A percentile compares a stretch with the other conserved stretches of the same genome.
Evolutionary conservation across 1,140 invertebrate species (phyloP).

Genomic region (Daktulosphaira vitifoliae): DNA sequence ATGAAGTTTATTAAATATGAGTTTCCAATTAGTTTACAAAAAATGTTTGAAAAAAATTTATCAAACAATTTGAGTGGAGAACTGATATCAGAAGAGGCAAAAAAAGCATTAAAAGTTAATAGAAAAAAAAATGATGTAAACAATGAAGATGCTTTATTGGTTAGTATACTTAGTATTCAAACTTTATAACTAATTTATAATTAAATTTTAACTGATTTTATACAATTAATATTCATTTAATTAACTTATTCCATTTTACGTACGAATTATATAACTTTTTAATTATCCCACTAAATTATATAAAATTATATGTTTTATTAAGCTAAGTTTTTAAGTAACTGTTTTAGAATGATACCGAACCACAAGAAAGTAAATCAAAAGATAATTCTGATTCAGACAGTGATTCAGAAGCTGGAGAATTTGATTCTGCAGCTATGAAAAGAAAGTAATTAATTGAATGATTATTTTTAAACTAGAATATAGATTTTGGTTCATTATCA

Average conservation of each 20-base stretch:
- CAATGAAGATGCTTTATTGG: slow-evolving; percentile 5
- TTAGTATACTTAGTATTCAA: slow-evolving; percentile 1
- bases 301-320: no score
- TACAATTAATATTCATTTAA: no score
- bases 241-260: no score
- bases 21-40: slow-evolving; percentile 48
- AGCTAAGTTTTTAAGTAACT: no score
- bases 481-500: no score
- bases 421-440: slow-evolving; percentile 41
- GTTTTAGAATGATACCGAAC: slow-evolving; percentile 4
- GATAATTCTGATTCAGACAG: slow-evolving; percentile 18
- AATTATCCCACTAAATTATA: no score
- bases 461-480: no score
- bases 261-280: no score
- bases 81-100: slow-evolving; percentile 34
- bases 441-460: background rate
- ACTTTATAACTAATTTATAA: background rate
- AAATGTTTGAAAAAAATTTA: slow-evolving; percentile 41
- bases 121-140: slow-evolving; percentile 47
- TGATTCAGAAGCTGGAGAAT: slow-evolving; percentile 42
- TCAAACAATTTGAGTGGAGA: slow-evolving; percentile 36
- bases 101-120: slow-evolving; percentile 42
- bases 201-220: background rate
- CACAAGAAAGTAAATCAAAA: slow-evolving; percentile 17
- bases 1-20: slow-evolving; percentile 57